These are phyloP conservation scores for Ernsta delagoae DNA, from an alignment of 2,888 invertebrate genomes.

Conservation along the genomic window DNA sequence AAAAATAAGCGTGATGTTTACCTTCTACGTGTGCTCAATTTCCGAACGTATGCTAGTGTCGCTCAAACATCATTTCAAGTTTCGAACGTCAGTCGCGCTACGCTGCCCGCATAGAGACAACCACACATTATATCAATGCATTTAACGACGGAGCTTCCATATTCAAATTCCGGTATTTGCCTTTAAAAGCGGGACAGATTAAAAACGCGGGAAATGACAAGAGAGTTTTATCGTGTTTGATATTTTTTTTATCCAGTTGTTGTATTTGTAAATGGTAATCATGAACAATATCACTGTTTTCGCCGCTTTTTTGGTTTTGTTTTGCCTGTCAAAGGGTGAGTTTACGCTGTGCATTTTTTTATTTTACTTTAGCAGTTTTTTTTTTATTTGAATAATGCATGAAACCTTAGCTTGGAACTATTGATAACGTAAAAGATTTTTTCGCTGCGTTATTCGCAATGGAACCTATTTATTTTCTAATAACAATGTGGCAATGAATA, in stretches of 20 bases:
- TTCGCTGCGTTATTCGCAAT: too few relatives aligned
- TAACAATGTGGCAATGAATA: too few relatives aligned
- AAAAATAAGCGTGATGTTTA: constrained; percentile 63
- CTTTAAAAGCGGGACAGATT: constrained; percentile 29
- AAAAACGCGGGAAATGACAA: constrained; percentile 37
- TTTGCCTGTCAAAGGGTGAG: constrained; percentile 33
- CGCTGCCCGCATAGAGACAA: constrained; percentile 47
- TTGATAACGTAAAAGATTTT: too few relatives aligned
- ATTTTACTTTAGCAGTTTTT: background rate
- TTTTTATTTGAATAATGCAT: background rate
- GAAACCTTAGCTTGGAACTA: too few relatives aligned
- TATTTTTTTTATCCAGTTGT: constrained; percentile 24
- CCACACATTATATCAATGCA: constrained; percentile 48
- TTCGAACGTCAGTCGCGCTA: constrained; percentile 52
- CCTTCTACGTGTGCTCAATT: constrained; percentile 51
- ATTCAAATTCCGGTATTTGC: constrained; percentile 44
- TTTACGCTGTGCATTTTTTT: constrained; percentile 14
- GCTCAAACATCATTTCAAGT: constrained; percentile 45
- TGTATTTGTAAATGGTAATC: constrained; percentile 33
- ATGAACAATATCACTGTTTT: constrained; percentile 29
- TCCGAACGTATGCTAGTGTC: constrained; percentile 46
- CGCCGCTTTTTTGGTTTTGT: constrained; percentile 30
- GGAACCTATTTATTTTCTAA: too few relatives aligned
- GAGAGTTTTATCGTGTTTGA: constrained; percentile 33
- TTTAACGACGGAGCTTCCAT: constrained; percentile 43